Evolutionary conservation across 2,888 invertebrate genomes (phyloP), one percentile per base, ranked within the genome.

Genomic region (Mythimna ferrago): DNA sequence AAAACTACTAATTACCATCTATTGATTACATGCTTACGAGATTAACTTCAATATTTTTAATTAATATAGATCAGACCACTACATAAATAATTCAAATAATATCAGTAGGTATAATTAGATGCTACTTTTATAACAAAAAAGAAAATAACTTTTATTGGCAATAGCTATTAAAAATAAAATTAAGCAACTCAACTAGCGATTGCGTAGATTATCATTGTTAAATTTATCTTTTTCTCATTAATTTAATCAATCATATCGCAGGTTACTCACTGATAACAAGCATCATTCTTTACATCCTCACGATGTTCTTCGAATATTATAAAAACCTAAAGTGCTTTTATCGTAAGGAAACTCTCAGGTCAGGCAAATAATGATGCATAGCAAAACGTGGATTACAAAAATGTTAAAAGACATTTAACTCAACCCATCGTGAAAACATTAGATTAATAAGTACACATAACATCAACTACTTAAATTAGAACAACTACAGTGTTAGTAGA

Each of bases 401-500:
- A 79, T 62, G 32, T 48, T 48, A 48, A 19, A 76, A 80, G 80
- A 64, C 58, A 68, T 69, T 77, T 77, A 75, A 73, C 76, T 75
- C 60, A 68, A 78, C 69, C 71, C 77, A 76, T 68, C 71, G 64
- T 73, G 72, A 74, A 65, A 76, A 71, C 56, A 65, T 73, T 74
- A 75, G 57, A 60, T 60, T 67, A 74, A 48, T 68, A 71, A 78
- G 72, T 67, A 76, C 69, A 73, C 78, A 75, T 65, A 73, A 71
- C 63, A 80, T 76, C 58, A 76, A 77, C 61, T 62, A 76, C 66
- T 44, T 66, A 66, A 72, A 76, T 86, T 81, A 86, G 68, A 76
- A 82, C 78, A 87, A 75, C 48, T 76, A 80, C 72, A 85, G 76
- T 88, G 86, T 92, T 92, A 92, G 87, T 90, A 83, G 78, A 85